phyloP scores from a whole-genome alignment of 2,113 vertebrate species.

The Hydrolagus affinis region DNA sequence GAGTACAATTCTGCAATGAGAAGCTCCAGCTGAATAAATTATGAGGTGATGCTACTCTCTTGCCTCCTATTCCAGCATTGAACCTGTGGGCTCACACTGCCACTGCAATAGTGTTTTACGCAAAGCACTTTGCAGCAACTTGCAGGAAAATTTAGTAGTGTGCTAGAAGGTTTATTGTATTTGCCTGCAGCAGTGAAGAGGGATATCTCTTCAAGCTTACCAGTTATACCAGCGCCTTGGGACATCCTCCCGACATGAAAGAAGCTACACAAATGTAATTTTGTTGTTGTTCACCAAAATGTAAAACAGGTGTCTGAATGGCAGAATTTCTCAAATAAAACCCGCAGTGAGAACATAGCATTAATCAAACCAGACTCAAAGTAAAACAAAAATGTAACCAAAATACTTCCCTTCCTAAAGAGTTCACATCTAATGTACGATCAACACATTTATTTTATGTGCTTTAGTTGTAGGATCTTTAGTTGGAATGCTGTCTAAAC shows the following conservation, averaged over 20 bases:
- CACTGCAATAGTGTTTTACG: background rate
- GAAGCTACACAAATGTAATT: too few relatives aligned
- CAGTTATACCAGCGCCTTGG: too few relatives aligned
- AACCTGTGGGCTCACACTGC: background rate
- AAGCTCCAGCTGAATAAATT: background rate
- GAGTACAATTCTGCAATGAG: background rate
- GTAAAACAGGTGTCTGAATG: slow-evolving; percentile 20
- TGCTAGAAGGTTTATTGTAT: background rate
- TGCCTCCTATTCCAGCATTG: slow-evolving; percentile 10
- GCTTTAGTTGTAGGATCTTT: slow-evolving; percentile 9
- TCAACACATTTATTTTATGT: background rate
- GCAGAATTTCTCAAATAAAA: slow-evolving; percentile 15
- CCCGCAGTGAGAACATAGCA: slow-evolving; percentile 19
- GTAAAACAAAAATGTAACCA: background rate
- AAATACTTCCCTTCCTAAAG: slow-evolving; percentile 13
- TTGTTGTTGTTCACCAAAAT: slow-evolving; percentile 32
- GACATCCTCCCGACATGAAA: too few relatives aligned
- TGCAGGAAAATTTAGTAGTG: background rate
- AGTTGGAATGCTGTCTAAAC: background rate
- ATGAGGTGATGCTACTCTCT: background rate
- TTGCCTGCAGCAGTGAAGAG: background rate
- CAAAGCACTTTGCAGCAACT: background rate
- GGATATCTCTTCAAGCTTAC: slow-evolving; percentile 18
- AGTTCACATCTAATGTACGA: background rate
- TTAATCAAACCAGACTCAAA: slow-evolving; percentile 2